These are phyloP conservation scores for Agraylea sexmaculata DNA, from an alignment of 1,140 invertebrate species.

Conservation along the genomic window DNA sequence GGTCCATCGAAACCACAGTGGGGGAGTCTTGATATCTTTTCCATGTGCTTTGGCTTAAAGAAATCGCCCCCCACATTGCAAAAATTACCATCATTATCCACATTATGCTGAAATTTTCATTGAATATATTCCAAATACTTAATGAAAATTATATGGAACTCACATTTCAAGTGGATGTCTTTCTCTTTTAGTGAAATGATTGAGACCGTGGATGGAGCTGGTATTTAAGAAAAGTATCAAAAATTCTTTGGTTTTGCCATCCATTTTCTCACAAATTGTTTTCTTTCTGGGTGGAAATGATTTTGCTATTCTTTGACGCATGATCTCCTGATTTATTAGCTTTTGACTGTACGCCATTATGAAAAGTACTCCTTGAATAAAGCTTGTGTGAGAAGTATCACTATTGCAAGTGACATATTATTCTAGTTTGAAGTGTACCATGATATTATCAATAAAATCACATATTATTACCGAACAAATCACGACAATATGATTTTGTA, in stretches of 20 bases:
- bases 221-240: constrained; percentile 30
- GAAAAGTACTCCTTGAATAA: too few relatives aligned
- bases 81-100: constrained; percentile 29
- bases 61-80: constrained; percentile 30
- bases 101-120: constrained; percentile 16
- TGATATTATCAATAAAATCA: too few relatives aligned
- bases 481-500: too few relatives aligned
- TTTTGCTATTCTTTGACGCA: constrained; percentile 5
- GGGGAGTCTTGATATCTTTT: constrained; percentile 49
- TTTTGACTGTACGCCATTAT: constrained; percentile 14
- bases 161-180: constrained; percentile 36
- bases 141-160: constrained; percentile 13
- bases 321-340: constrained; percentile 11
- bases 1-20: constrained; percentile 55
- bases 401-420: too few relatives aligned
- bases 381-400: too few relatives aligned
- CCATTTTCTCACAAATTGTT: constrained; percentile 13
- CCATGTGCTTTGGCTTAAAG: constrained; percentile 47
- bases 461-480: too few relatives aligned
- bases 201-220: constrained; percentile 21
- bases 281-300: constrained; percentile 6
- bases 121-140: too few relatives aligned
- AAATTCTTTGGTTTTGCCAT: constrained; percentile 21
- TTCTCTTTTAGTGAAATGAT: constrained; percentile 25
- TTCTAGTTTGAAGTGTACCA: too few relatives aligned